Evolutionary conservation across 2,888 invertebrate genomes (phyloP).

Genomic region (Hirtodrosophila alboralis): DNA sequence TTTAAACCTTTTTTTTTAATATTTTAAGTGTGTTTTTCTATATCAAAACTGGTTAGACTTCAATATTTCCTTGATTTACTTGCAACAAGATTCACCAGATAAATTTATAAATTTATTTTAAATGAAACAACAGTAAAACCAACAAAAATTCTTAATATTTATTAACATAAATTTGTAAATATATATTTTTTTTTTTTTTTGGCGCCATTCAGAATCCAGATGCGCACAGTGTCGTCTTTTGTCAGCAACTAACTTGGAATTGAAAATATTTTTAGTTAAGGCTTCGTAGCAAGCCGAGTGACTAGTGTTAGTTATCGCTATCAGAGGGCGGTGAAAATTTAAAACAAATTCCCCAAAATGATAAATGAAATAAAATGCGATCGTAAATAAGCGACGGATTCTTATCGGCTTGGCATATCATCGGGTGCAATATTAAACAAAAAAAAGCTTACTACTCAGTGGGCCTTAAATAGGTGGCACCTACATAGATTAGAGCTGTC

Average conservation of each 20-base stretch:
- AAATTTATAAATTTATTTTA: neutral
- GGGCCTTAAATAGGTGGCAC: conserved; percentile 36
- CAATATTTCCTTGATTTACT: too few relatives aligned
- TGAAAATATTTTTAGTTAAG: conserved; percentile 12
- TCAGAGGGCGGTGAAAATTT: conserved; percentile 38
- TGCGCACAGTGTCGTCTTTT: conserved; percentile 17
- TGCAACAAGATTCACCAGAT: too few relatives aligned
- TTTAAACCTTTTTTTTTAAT: too few relatives aligned
- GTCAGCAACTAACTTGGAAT: conserved; percentile 57
- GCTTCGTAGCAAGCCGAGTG: conserved; percentile 6
- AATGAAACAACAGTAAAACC: conserved; percentile 39
- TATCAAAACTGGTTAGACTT: too few relatives aligned
- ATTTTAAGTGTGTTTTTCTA: too few relatives aligned
- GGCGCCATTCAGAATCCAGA: conserved; percentile 8
- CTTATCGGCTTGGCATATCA: conserved; percentile 63
- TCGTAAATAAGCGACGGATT: conserved; percentile 63
- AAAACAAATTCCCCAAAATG: conserved; percentile 52
- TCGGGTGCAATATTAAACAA: conserved; percentile 30
- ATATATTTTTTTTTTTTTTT: too few relatives aligned
- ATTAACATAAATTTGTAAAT: conserved; percentile 25
- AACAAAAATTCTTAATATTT: conserved; percentile 28
- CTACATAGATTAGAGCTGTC: conserved; percentile 62
- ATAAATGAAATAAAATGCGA: conserved; percentile 68
- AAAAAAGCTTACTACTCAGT: conserved; percentile 41
- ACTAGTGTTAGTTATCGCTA: conserved; percentile 26